Conservation (phyloP, 2,113 vertebrate species). For the Nesoenas mayeri region DNA sequence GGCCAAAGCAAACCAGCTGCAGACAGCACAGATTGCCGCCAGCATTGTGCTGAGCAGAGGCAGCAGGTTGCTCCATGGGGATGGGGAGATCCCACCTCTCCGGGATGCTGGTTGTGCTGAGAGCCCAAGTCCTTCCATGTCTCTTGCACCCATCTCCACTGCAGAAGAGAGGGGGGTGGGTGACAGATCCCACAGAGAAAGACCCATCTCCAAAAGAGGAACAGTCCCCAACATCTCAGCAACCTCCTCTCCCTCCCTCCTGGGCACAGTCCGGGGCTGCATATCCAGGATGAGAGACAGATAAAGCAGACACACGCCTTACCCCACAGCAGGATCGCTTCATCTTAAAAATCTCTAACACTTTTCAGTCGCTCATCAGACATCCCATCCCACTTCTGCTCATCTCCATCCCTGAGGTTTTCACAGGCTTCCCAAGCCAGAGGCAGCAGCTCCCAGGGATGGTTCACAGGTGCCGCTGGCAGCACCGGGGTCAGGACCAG, state of each 20-base stretch:
- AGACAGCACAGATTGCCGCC: not conserved
- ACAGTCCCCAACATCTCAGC: accelerated
- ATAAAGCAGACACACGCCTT: constrained; percentile 38
- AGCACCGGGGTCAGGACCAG: not conserved
- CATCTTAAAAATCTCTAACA: constrained; percentile 57
- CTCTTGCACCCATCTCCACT: not conserved
- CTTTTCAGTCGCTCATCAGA: not conserved
- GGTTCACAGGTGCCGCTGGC: accelerated
- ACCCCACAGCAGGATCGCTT: constrained; percentile 74
- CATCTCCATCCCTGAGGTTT: not conserved
- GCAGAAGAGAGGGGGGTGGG: not conserved
- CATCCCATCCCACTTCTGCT: not conserved
- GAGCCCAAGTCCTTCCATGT: not conserved
- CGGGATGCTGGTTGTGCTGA: not conserved
- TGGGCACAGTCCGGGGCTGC: not conserved
- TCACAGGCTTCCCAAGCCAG: not conserved
- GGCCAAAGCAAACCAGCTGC: not conserved
- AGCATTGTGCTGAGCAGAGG: accelerated
- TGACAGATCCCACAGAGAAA: not conserved
- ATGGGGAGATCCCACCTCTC: not conserved
- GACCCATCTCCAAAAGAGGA: not conserved
- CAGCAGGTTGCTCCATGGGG: not conserved
- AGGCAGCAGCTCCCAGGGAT: not conserved
- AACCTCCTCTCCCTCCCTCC: not conserved
- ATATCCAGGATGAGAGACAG: not conserved